Conservation (phyloP, 2,797 vertebrate genomes). For the Buphagus erythrorhynchus region DNA sequence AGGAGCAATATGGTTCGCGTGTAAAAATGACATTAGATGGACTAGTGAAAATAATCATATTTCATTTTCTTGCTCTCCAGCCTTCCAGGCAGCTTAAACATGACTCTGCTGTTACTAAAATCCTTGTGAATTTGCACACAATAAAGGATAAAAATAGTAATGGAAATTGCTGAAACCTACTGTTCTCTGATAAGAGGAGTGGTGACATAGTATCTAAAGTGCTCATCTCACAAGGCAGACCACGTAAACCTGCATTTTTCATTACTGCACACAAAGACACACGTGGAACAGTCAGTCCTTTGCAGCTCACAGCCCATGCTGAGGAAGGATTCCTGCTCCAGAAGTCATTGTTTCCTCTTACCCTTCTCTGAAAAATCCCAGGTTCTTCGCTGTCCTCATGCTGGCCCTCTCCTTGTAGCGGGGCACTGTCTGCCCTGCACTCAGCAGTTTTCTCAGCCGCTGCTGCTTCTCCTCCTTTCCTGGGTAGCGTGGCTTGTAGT, state of each 20-base stretch:
- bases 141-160: conserved; percentile 66
- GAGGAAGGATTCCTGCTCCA: not conserved
- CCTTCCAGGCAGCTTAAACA: not conserved
- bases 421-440: not conserved
- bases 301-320: not conserved
- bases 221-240: not conserved
- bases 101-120: conserved; percentile 15
- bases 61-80: not conserved
- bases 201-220: not conserved
- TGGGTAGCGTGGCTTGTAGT: not conserved
- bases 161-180: conserved; percentile 47
- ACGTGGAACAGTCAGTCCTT: not conserved
- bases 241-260: not conserved
- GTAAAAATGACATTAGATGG: not conserved
- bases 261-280: not conserved
- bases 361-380: not conserved
- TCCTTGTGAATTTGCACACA: conserved; percentile 25
- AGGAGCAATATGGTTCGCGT: not conserved
- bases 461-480: not conserved
- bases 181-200: conserved; percentile 45
- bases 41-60: not conserved
- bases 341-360: not conserved
- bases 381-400: not conserved
- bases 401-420: fast-evolving
- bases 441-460: not conserved